Evolutionary conservation across 2,888 invertebrate species (phyloP), one percentile per base, ranked within the genome.

Genomic region (Orthosia gothica): DNA sequence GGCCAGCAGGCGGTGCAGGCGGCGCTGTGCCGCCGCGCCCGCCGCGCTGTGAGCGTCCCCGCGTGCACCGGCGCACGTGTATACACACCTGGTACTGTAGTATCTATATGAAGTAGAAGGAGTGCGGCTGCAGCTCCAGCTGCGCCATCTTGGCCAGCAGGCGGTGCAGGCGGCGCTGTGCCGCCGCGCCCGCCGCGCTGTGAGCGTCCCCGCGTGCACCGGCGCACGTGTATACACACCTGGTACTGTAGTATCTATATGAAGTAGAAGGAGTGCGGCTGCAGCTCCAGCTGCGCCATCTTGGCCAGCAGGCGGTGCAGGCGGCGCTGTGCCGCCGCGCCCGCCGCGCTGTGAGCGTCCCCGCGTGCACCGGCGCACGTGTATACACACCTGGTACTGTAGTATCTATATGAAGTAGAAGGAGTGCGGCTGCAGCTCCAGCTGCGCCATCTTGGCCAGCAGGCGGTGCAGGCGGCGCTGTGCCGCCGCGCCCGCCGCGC

Each of bases 91-190:
- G 26, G 26, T 26, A 26, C 26, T 26, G 26, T 26, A 26, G 3
- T 26, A 26, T 26, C 54, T 93, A 96, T 66, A 95, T 95, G 74
- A 95, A 95, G 87, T 96, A 96, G 89, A 96, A 96, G 62, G 93
- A 93, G 72, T 94, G 94, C 45, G 96, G 96, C 75, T 96, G 96
- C 75, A 96, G 86, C 70, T 99, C 99, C 70, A 99, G 98, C 96
- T 99, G 99, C 9, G 99, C 99, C 98, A 99, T 99, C 97, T 99
- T 99, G 92, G 99, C 99, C 92, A 99, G 99, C 78, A 99, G 97
- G 66, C 99, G 97, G 94, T 99, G 99, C 72, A 99, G 97, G 98
- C 99, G 99, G 86, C 98, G 98, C 81, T 96, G 96, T 0, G 96
- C 95, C 16, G 98, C 81, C 94, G 96, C 62, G 94, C 70, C 67